Evolutionary conservation across 2,888 invertebrate genomes (phyloP).

Genomic region (Lottia scabra): DNA sequence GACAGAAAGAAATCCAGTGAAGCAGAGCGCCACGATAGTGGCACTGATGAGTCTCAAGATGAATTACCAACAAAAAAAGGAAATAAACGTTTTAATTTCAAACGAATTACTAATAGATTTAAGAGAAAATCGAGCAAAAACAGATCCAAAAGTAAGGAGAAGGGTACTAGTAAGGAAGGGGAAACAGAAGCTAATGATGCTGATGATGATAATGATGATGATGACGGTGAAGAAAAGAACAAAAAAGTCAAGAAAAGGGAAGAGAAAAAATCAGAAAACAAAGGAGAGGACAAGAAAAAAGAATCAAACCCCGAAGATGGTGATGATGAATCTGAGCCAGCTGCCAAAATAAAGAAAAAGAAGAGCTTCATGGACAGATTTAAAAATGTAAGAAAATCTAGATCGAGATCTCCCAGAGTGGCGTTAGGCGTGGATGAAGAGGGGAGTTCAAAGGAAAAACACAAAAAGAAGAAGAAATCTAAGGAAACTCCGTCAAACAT

Average conservation of each 20-base stretch:
- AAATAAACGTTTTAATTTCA: slow-evolving; percentile 1
- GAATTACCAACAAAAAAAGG: slow-evolving; percentile 6
- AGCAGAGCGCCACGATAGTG: neutral
- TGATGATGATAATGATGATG: neutral
- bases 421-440: too few relatives aligned
- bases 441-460: too few relatives aligned
- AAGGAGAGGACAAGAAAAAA: neutral
- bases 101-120: slow-evolving; percentile 7
- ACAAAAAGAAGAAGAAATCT: too few relatives aligned
- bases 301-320: too few relatives aligned
- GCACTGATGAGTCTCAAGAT: neutral
- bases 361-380: too few relatives aligned
- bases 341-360: too few relatives aligned
- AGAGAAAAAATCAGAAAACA: neutral
- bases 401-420: neutral
- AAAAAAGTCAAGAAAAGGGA: too few relatives aligned
- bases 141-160: neutral
- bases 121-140: slow-evolving; percentile 9
- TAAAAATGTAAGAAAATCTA: too few relatives aligned
- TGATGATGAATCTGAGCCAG: neutral
- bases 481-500: too few relatives aligned
- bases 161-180: neutral
- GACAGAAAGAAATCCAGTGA: neutral
- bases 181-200: slow-evolving; percentile 6
- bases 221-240: too few relatives aligned